Conservation (phyloP, 2,888 invertebrate genomes). For the Hirtodrosophila confusa region DNA sequence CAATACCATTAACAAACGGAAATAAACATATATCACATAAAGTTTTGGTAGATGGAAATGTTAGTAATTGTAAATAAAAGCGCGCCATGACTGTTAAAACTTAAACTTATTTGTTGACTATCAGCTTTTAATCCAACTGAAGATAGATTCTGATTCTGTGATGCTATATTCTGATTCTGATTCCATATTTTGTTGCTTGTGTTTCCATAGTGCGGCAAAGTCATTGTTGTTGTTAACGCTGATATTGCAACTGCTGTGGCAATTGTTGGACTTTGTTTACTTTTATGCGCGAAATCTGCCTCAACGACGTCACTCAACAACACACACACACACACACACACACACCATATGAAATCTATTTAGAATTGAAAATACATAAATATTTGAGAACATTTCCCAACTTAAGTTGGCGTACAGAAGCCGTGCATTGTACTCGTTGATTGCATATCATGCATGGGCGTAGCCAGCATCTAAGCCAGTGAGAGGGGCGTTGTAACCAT, state of each 20-base stretch:
- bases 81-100: too few relatives aligned
- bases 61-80: too few relatives aligned
- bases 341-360: slow-evolving; percentile 39
- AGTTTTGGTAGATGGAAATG: too few relatives aligned
- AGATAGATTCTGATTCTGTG: too few relatives aligned
- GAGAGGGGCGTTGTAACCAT: not conserved
- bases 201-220: slow-evolving; percentile 14
- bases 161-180: not conserved
- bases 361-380: slow-evolving; percentile 67
- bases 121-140: too few relatives aligned
- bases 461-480: too few relatives aligned
- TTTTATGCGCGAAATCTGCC: slow-evolving; percentile 61
- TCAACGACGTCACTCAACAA: slow-evolving; percentile 61
- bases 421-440: slow-evolving; percentile 37
- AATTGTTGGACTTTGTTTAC: slow-evolving; percentile 62
- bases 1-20: too few relatives aligned
- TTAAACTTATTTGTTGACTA: too few relatives aligned
- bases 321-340: slow-evolving; percentile 33
- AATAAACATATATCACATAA: too few relatives aligned
- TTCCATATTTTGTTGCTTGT: slow-evolving; percentile 13
- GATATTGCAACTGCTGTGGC: slow-evolving; percentile 41
- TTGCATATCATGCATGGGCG: slow-evolving; percentile 24
- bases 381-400: slow-evolving; percentile 19
- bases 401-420: slow-evolving; percentile 32
- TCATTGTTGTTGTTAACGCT: slow-evolving; percentile 23